phyloP scores from a whole-genome alignment of 2,797 vertebrate genomes.

The Nannoperca australis region DNA sequence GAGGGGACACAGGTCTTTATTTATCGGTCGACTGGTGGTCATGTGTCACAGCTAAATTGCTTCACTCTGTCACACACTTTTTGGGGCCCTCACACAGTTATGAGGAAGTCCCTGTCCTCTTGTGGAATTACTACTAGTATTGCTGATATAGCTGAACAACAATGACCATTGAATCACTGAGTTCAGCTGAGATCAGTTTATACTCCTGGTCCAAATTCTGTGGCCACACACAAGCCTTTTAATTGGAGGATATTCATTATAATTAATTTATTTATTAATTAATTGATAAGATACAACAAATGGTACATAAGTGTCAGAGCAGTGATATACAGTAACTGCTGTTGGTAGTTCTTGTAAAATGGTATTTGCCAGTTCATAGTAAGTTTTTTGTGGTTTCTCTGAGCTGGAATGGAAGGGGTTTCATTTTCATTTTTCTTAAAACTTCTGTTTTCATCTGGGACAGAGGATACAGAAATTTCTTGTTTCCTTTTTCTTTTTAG shows the following conservation, averaged over 20 bases:
- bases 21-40: conserved; percentile 12
- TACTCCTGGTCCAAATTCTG: not conserved
- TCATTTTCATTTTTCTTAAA: conserved; percentile 40
- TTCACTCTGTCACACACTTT: conserved; percentile 34
- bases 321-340: not conserved
- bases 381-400: conserved; percentile 23
- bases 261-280: too few species aligned
- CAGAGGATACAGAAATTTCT: conserved; percentile 7
- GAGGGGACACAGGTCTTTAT: conserved; percentile 11
- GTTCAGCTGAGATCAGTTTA: conserved; percentile 5
- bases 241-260: not conserved
- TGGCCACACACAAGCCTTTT: not conserved
- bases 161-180: not conserved
- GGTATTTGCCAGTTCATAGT: not conserved
- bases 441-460: conserved; percentile 42
- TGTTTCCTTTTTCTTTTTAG: conserved; percentile 9
- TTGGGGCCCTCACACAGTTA: conserved; percentile 30
- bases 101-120: conserved; percentile 50
- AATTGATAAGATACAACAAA: too few species aligned
- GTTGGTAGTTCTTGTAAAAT: not conserved
- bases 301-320: not conserved
- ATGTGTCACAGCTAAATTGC: conserved; percentile 25
- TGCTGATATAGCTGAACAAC: conserved; percentile 6
- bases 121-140: conserved; percentile 3
- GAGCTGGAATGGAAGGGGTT: conserved; percentile 10